Base-by-base conservation (phyloP, 2,888 invertebrate genomes). In the Gnatocerus cornutus region DNA sequence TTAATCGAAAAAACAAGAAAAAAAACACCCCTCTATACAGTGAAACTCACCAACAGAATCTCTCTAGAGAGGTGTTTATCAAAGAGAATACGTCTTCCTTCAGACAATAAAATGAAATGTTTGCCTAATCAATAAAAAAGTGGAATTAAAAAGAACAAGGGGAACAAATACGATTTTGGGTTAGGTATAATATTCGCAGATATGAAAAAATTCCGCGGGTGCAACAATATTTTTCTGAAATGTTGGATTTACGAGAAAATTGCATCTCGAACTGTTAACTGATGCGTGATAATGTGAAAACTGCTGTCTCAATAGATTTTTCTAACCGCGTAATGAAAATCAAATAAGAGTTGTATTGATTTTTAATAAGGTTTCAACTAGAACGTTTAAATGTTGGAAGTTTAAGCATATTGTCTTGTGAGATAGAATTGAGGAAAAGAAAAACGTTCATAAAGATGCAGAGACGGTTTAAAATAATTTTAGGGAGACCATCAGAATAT, bases 31-130 rank as follows among this genome's bases (percentile, higher is more conserved):
- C 33, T 59, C 45, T 59, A 59, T 59, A 46, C 14, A 46, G 37
- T 43, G 46, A 27, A 59, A 59, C 46, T 59, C 46, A 27, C 59
- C 59, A 59, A 59, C 46, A 46, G 59, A 9, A 46, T 14, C 16
- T 46, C 59, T 59, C 59, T 59, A 46, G 59, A 59, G 59, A 59
- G 59, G 46, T 59, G 59, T 59, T 59, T 59, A 59, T 59, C 59
- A 59, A 59, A 59, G 59, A 59, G 59, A 59, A 59, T 59, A 46
- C 59, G 46, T 59, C 50, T 61, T 50, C 27, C 50, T 13, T n/a
- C 33, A 61, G 61, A 61, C 61, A 50, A 61, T 46, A 16, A 14
- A 29, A 61, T 61, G 48, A 50, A 50, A 61, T 61, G 61, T 61
- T 61, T 61, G 61, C 16, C 48, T 50, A 61, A 61, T 61, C 50